Percentiles rank a stretch among this genome's conserved stretches.
Evolutionary conservation across 1,140 invertebrate species (phyloP).

Genomic region (Vollenhovia emeryi): DNA sequence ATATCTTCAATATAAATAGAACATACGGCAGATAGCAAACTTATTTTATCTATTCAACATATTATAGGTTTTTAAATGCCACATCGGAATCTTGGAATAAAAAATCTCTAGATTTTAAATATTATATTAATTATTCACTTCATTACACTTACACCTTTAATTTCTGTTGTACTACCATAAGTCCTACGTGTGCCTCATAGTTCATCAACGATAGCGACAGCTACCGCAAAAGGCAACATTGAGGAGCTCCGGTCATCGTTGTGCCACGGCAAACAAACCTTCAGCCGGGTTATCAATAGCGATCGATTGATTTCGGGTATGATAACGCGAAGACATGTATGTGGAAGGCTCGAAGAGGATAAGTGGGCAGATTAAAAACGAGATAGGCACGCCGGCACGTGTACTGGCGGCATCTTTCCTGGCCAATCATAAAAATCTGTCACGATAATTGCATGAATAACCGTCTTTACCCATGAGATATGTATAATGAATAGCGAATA

Average conservation of each 20-base stretch:
- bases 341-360: background rate
- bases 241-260: background rate
- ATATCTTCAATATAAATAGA: background rate
- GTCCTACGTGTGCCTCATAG: background rate
- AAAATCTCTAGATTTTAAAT: background rate
- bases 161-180: background rate
- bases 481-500: background rate
- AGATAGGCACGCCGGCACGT: constrained; percentile 46
- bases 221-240: constrained; percentile 31
- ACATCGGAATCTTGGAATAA: background rate
- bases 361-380: constrained; percentile 49
- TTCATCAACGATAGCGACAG: constrained; percentile 12
- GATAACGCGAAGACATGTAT: constrained; percentile 52
- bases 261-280: constrained; percentile 36
- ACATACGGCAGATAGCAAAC: background rate
- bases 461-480: background rate
- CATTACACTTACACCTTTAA: background rate
- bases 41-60: constrained; percentile 7
- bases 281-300: background rate
- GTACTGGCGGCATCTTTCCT: background rate
- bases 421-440: background rate
- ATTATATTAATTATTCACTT: background rate
- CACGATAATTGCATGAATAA: background rate
- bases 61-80: background rate
- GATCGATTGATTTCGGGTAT: constrained; percentile 51